Evolutionary conservation across 2,888 invertebrate genomes (phyloP), one percentile per base, ranked within the genome.

Genomic region (Trachelus troglodyta): DNA sequence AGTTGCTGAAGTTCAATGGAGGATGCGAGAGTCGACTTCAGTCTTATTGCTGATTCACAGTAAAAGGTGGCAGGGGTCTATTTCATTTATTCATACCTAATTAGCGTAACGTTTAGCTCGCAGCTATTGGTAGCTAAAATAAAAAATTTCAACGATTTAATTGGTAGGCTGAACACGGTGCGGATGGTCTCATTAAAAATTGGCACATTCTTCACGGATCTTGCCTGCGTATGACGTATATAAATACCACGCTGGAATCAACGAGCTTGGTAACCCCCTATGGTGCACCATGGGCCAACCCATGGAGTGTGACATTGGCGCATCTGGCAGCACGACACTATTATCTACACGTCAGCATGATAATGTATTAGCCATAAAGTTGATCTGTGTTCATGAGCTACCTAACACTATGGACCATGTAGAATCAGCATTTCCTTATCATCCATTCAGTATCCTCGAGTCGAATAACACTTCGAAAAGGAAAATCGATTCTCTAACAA

Each of bases 241-340:
- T 56, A 56, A 56, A 56, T 56, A 56, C 9, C 23, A 56, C 9
- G 56, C 56, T 23, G 73, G 37, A 77, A 69, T 74, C 56, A 69
- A 69, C 69, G 74, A 69, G 71, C 75, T 69, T 75, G 76, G 69
- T 75, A 77, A 82, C 80, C 81, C 81, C 81, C 69, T 56, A 81
- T 56, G 69, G 83, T 30, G 77, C 69, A 81, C 77, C 76, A 69
- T 77, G 75, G 77, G 75, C 76, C 78, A 82, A 82, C 79, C 82
- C 86, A 81, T 83, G 83, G 84, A 85, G 83, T 86, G 88, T 89
- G 88, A 89, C 89, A 89, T 89, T 88, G 83, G 78, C 81, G 84
- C 89, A 89, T 89, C 88, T 89, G 89, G 79, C 80, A 40, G 30
- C 68, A n/a, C 75, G 35, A 79, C 82, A 77, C 79, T 80, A 80